Evolutionary conservation across 2,113 vertebrate species (phyloP).

Genomic region (Cnemophilus loriae): DNA sequence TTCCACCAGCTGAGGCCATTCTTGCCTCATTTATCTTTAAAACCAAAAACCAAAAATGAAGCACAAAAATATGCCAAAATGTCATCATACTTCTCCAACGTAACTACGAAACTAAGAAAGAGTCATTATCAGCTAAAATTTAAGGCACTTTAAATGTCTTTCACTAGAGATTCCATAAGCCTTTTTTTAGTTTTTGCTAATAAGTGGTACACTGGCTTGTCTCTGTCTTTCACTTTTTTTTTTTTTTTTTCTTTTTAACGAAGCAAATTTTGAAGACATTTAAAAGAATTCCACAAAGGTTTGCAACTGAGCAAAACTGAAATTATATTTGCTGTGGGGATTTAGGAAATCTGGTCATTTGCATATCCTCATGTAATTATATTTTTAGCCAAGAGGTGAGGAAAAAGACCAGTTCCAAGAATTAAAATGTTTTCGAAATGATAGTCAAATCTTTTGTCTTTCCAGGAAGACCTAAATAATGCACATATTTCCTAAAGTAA

Average conservation of each 20-base stretch:
- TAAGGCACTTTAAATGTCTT: not conserved
- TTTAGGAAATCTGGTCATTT: not conserved
- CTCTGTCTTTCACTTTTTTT: not conserved
- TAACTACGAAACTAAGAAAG: not conserved
- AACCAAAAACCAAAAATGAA: not conserved
- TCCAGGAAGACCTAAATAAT: not conserved
- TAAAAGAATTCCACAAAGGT: not conserved
- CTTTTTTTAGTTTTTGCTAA: not conserved
- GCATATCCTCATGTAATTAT: not conserved
- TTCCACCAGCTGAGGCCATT: not conserved
- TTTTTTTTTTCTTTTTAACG: not conserved
- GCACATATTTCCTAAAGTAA: not conserved
- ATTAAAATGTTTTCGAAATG: not conserved
- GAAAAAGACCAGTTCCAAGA: not conserved
- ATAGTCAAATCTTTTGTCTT: not conserved
- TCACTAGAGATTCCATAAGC: not conserved
- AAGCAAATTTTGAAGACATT: not conserved
- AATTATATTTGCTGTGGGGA: not conserved
- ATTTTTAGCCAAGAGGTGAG: not conserved
- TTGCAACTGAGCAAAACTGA: not conserved
- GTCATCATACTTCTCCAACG: not conserved
- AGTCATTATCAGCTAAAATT: not conserved
- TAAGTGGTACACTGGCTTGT: accelerated
- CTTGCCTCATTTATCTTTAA: not conserved
- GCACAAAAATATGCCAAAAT: not conserved